Conservation (phyloP, 2,797 vertebrate genomes). For the Sebastes vulpes region DNA sequence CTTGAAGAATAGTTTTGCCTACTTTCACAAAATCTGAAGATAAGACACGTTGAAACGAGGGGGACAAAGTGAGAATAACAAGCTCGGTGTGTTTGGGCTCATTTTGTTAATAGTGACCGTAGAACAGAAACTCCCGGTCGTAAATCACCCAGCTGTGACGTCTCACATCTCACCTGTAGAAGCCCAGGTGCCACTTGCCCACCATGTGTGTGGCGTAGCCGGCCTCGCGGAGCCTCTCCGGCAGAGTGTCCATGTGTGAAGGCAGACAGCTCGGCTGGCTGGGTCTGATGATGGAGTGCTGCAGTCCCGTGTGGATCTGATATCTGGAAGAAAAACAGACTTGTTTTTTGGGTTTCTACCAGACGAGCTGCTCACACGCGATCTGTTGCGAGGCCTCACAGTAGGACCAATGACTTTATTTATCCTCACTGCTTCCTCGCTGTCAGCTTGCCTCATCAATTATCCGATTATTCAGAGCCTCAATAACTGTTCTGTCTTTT, state of each 20-base stretch:
- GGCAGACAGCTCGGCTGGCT: slow-evolving; percentile 97
- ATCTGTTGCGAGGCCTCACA: neutral
- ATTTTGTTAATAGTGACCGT: neutral
- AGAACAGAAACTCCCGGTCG: neutral
- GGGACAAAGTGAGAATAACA: neutral
- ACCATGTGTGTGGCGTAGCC: slow-evolving; percentile 97
- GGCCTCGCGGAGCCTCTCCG: slow-evolving; percentile 92
- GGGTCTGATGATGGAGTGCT: slow-evolving; percentile 97
- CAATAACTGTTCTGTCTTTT: neutral
- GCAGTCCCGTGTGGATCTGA: slow-evolving; percentile 97
- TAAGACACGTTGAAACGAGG: too few species aligned
- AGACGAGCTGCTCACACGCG: neutral
- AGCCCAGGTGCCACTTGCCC: slow-evolving; percentile 98
- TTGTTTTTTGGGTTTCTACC: neutral
- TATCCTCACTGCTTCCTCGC: neutral
- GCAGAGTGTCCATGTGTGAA: slow-evolving; percentile 90
- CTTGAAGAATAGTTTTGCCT: neutral
- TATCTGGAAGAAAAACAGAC: slow-evolving; percentile 84
- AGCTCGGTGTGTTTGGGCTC: neutral
- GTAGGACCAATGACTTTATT: neutral
- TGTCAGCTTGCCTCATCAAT: neutral
- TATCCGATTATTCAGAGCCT: neutral
- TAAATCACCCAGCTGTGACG: neutral
- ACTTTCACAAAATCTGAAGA: too few species aligned
- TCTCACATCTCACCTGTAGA: slow-evolving; percentile 88